Evolutionary conservation across 2,797 vertebrate species (phyloP), one percentile per base, ranked within the genome.

Genomic region (Cryptoprocta ferox): DNA sequence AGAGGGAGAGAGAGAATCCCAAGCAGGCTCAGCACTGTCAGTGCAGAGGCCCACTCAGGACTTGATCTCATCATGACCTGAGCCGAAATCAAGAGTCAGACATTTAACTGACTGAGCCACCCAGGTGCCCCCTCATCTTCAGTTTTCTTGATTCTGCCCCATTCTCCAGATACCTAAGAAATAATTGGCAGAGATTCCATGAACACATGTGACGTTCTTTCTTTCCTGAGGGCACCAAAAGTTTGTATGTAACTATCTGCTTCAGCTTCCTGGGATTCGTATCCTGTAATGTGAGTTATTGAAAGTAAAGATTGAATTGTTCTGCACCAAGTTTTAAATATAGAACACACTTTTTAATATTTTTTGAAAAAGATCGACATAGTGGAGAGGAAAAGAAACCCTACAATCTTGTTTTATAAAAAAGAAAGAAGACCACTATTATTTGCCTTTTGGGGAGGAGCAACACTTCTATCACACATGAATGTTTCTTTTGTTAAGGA

Each of bases 401-500:
- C 6, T 30, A 24, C 45, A 73, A 2, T 56, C 7, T 63, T 76
- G 4, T 63, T 80, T 96, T 81, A 19, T 76, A 21, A 94, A 78
- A 81, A 59, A 94, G 5, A 48, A 79, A 85, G 35, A 90, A 78
- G 14, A 16, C 21, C 35, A 42, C 35, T 80, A n/a, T 53, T 66
- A 82, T 78, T 91, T 91, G 61, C 26, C 35, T 87, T 53, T 63
- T 66, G 3, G 12, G 21, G 32, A 88, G 53, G 28, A 75, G 18
- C 16, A 66, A 87, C 16, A 42, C 32, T 65, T 71, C 18, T n/a
- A 76, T 76, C 6, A 59, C 39, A 48, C 14, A 85, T 24, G 3
- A 88, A 73, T 80, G 32, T 12, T 78, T 94, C 76, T 94, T 95
- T 94, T 88, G 15, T 94, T 96, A 70, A 95, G 37, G 12, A 78